A percentile compares a stretch with the other conserved stretches of the same genome.
Conservation (phyloP, 2,113 vertebrate species). For the Microcebus ravelobensis region DNA sequence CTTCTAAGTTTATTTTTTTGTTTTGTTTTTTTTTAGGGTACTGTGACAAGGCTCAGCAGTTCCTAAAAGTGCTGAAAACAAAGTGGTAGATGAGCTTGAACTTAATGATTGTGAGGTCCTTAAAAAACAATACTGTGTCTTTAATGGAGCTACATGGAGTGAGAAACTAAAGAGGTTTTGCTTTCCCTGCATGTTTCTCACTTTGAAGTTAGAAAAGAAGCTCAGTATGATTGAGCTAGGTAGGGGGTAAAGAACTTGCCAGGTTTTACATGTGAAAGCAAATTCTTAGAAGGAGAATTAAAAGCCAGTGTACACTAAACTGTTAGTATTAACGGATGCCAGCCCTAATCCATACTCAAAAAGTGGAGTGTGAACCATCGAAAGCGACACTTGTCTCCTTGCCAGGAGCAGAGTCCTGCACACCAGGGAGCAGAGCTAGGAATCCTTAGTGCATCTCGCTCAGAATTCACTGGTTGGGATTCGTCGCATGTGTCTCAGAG, state of each 20-base stretch:
- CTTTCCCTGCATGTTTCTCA: conserved; percentile 59
- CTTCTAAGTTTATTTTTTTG: neutral
- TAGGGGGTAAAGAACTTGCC: conserved; percentile 69
- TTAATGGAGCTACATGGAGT: conserved; percentile 67
- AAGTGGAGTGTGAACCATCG: neutral
- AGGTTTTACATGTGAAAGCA: conserved; percentile 60
- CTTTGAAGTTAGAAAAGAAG: conserved; percentile 57
- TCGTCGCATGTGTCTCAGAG: neutral
- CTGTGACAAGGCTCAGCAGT: conserved; percentile 53
- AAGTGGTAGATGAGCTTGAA: conserved; percentile 62
- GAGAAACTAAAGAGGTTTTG: conserved; percentile 58
- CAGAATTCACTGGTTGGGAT: neutral
- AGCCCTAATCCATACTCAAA: conserved; percentile 21
- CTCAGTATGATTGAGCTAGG: conserved; percentile 66
- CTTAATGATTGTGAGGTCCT: conserved; percentile 68
- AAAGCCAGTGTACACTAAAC: conserved; percentile 55
- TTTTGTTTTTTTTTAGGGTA: conserved; percentile 6
- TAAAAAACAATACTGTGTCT: conserved; percentile 74
- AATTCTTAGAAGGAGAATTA: conserved; percentile 65
- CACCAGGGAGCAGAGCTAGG: neutral
- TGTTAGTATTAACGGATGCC: conserved; percentile 39
- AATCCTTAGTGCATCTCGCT: neutral
- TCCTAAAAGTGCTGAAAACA: conserved; percentile 60
- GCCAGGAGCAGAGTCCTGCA: neutral
- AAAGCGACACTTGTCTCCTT: neutral